Percentiles rank a stretch among this genome's conserved stretches.
These are phyloP conservation scores for Drosophila longiperda DNA, from an alignment of 2,888 invertebrate species.

Conservation along the genomic window DNA sequence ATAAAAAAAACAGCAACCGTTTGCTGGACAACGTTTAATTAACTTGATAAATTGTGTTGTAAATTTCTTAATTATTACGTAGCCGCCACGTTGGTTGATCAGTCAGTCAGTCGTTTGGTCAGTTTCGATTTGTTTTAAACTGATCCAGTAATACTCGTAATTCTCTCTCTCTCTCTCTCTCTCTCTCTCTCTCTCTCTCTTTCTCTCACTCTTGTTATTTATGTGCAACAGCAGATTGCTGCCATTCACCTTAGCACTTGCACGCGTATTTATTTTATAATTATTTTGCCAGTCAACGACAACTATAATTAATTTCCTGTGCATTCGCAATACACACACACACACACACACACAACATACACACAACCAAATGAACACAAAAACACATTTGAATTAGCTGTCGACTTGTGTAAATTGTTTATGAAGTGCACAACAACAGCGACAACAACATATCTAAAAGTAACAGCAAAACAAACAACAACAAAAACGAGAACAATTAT, in stretches of 20 bases:
- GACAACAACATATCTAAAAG: conserved; percentile 25
- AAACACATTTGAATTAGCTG: conserved; percentile 50
- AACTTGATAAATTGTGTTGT: conserved; percentile 80
- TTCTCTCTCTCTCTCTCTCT: background rate
- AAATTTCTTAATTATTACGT: conserved; percentile 81
- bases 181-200: background rate
- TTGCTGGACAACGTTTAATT: conserved; percentile 72
- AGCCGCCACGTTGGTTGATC: conserved; percentile 56
- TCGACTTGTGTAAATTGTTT: conserved; percentile 71
- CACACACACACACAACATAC: too few relatives aligned
- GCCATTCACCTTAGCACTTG: conserved; percentile 76
- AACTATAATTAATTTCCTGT: conserved; percentile 66
- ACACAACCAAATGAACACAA: conserved; percentile 14
- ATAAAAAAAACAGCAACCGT: conserved; percentile 25
- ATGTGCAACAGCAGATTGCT: conserved; percentile 9
- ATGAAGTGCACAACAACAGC: conserved; percentile 66
- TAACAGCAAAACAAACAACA: conserved; percentile 9
- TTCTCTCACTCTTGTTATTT: background rate
- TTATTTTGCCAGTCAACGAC: conserved; percentile 41
- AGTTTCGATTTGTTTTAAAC: background rate
- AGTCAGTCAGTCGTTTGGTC: conserved; percentile 24
- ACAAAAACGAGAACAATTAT: conserved; percentile 57
- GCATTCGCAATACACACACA: conserved; percentile 27
- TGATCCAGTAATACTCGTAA: conserved; percentile 13
- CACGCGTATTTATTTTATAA: conserved; percentile 65